Evolutionary conservation across 2,888 invertebrate species (phyloP), one percentile per base, ranked within the genome.

Genomic region (Drosophila setosimentum): DNA sequence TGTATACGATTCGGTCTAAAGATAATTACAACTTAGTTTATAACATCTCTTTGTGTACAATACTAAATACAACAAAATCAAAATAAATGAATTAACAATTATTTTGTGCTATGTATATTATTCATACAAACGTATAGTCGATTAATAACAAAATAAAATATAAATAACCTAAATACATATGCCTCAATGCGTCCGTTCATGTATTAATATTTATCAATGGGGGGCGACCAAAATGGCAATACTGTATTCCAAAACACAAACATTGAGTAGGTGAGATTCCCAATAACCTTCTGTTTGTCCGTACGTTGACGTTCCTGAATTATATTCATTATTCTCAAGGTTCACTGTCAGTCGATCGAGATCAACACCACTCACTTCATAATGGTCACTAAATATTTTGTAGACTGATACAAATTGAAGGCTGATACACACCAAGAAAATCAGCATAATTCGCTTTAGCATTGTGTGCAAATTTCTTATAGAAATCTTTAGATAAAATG

Each of bases 1-100:
- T 76, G 84, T 85, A 85, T 88, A 88, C 84, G 86, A 86, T 78
- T 73, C 57, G 54, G 75, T 68, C 45, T 70, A 61, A 75, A 75
- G 65, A 75, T 75, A 86, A 71, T 64, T 73, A 74, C 58, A 60
- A 63, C 35, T 54, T 71, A 78, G 76, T 50, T 76, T 62, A 68
- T 76, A 67, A 21, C n/a, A 64, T 16, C 37, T 72, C 60, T 76
- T 42, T 80, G 66, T 78, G 80, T 80, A 78, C 76, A 69, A 59
- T 80, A 78, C 57, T 69, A 75, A 61, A 71, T 45, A 51, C 42
- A 50, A 67, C 55, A 53, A 57, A 68, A 67, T 48, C 48, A 32
- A 65, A 48, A 60, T 68, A 63, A 60, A 66, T 68, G 24, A 68
- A 72, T 66, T 59, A 68, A 68, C 64, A 42, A 40, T 48, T 68